phyloP scores from a whole-genome alignment of 2,888 invertebrate genomes.

The Malacosoma neustria region DNA sequence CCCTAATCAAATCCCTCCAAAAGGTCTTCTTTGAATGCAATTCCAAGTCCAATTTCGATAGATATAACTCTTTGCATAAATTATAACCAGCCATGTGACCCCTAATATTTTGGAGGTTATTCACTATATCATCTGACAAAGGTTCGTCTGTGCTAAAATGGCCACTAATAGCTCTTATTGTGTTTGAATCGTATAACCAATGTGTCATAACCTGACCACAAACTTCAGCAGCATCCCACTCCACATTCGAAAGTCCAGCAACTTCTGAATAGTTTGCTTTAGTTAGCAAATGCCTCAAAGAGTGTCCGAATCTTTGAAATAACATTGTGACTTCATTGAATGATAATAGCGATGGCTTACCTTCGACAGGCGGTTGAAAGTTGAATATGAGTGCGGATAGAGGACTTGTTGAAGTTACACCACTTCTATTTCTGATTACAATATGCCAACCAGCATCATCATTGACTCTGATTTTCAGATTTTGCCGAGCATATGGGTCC shows the following conservation, averaged over 20 bases:
- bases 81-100: constrained; percentile 86
- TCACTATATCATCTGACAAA: constrained; percentile 78
- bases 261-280: constrained; percentile 88
- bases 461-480: constrained; percentile 76
- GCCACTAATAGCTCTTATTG: constrained; percentile 78
- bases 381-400: constrained; percentile 89
- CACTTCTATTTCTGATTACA: constrained; percentile 83
- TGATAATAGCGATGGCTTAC: constrained; percentile 81
- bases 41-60: constrained; percentile 88
- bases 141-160: constrained; percentile 85
- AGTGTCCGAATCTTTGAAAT: constrained; percentile 91
- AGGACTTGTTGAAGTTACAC: constrained; percentile 78
- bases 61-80: constrained; percentile 87
- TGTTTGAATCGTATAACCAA: constrained; percentile 82
- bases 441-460: constrained; percentile 85
- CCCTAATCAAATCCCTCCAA: constrained; percentile 87
- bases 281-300: constrained; percentile 89
- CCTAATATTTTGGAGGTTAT: constrained; percentile 77
- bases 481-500: constrained; percentile 83
- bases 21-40: constrained; percentile 83
- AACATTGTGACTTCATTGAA: constrained; percentile 84
- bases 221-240: constrained; percentile 94
- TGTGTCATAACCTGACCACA: constrained; percentile 88
- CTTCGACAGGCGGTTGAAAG: constrained; percentile 79
- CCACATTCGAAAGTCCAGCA: constrained; percentile 89